Conservation (phyloP, 1,140 invertebrate genomes). For the Leptopilina boulardi region DNA sequence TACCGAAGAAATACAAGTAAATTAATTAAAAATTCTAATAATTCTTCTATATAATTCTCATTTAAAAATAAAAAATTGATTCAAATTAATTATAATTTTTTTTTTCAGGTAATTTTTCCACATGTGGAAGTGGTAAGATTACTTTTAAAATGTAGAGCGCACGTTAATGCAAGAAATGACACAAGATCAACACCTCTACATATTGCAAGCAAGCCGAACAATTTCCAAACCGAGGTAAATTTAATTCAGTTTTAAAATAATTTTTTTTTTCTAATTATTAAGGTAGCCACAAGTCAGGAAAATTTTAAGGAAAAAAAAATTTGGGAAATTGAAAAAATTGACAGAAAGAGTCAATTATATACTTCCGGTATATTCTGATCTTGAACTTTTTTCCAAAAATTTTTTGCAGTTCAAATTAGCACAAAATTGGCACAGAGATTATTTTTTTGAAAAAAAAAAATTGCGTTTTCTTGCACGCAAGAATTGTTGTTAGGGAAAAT, state of each 20-base stretch:
- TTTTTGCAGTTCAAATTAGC: background rate
- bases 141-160: constrained; percentile 85
- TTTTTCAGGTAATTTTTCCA: constrained; percentile 83
- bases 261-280: background rate
- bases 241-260: background rate
- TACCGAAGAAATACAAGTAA: constrained; percentile 82
- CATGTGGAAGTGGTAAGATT: constrained; percentile 81
- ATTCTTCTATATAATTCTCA: constrained; percentile 30
- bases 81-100: constrained; percentile 27
- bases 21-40: constrained; percentile 12
- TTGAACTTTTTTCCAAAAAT: too few species aligned
- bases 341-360: too few species aligned
- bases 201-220: constrained; percentile 84
- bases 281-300: too few species aligned
- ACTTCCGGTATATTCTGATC: too few species aligned
- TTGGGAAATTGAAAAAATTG: too few species aligned
- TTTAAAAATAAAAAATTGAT: constrained; percentile 39
- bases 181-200: constrained; percentile 86
- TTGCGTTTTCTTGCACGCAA: too few species aligned
- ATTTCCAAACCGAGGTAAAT: constrained; percentile 84
- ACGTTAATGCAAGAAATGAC: constrained; percentile 86
- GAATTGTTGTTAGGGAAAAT: too few species aligned
- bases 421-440: too few species aligned
- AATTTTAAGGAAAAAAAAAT: too few species aligned
- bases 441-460: too few species aligned